Base-by-base conservation (phyloP, 1,140 invertebrate genomes). In the Mylabris phalerata region DNA sequence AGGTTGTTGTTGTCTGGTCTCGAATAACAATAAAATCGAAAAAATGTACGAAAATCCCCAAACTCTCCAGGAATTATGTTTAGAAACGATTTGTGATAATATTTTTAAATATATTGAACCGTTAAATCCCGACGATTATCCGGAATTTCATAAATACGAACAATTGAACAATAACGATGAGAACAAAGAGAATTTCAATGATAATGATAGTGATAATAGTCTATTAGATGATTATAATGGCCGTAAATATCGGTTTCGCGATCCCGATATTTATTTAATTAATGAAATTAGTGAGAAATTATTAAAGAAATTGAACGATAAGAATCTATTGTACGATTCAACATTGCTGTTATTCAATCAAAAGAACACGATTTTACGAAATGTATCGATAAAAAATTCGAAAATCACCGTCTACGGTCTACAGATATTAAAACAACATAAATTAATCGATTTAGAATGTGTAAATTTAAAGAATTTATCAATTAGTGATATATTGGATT, bases 71-170 rank as follows among this genome's bases (percentile, higher is more conserved):
- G 82, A 85, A 56, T 77, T 80, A 60, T 88, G 86, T 70, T 75
- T 88, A 7, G 82, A 87, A 59, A 84, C 80, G 66, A 85, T 88
- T 55, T 86, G 84, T 71, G 81, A 84, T 60, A 86, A 88, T 72
- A 75, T 88, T 85, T 82, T 69, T 76, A 82, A 44, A 66, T 76
- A 64, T 65, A 55, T 67, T 44, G 58, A 66, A 51, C 57, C 56
- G 1, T 9, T 42, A 6, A 42, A 42, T n/a, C 3, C 4, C 9
- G 10, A 42, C 4, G 40, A 48, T 27, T 19, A 39, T 45, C 19
- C 19, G 19, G 19, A 19, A 19, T 19, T 19, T 19, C 1, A 19
- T 19, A 19, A 25, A 41, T n/a, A n/a, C 2, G 9, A n/a, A 44
- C 7, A 40, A 55, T 24, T 19, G 19, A 19, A 19, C 19, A 19